phyloP scores from a whole-genome alignment of 2,888 invertebrate species.

The Amblyjoppa proteus region DNA sequence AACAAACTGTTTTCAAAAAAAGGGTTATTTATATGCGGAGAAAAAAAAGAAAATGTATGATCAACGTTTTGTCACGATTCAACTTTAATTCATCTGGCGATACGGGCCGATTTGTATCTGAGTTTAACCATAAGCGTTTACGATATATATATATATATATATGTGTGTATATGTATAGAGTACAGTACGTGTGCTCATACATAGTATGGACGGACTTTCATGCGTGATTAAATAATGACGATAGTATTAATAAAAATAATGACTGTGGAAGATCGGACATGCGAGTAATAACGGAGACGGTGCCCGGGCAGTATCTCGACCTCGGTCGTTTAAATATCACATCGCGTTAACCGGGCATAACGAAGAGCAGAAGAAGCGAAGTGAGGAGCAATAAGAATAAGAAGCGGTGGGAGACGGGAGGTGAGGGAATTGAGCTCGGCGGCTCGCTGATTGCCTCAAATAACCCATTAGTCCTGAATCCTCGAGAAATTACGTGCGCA shows the following conservation, averaged over 20 bases:
- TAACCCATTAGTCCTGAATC: constrained; percentile 82
- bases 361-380: constrained; percentile 57
- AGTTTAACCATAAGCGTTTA: constrained; percentile 24
- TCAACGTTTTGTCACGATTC: neutral
- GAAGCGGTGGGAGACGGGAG: constrained; percentile 57
- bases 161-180: neutral
- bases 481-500: constrained; percentile 76
- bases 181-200: neutral
- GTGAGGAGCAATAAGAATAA: constrained; percentile 43
- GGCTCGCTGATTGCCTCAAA: constrained; percentile 80
- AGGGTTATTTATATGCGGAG: no score
- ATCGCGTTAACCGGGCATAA: constrained; percentile 54
- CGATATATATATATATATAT: neutral
- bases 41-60: neutral
- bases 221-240: constrained; percentile 65
- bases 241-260: constrained; percentile 66
- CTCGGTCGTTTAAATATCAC: constrained; percentile 61
- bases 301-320: constrained; percentile 19
- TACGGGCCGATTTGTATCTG: constrained; percentile 33
- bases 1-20: no score
- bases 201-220: constrained; percentile 32
- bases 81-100: constrained; percentile 12
- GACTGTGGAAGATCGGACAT: constrained; percentile 47
- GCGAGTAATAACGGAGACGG: constrained; percentile 50
- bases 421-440: constrained; percentile 71